Evolutionary conservation across 2,113 vertebrate genomes (phyloP), one percentile per base, ranked within the genome.

Genomic region (Poeciliopsis occidentalis): DNA sequence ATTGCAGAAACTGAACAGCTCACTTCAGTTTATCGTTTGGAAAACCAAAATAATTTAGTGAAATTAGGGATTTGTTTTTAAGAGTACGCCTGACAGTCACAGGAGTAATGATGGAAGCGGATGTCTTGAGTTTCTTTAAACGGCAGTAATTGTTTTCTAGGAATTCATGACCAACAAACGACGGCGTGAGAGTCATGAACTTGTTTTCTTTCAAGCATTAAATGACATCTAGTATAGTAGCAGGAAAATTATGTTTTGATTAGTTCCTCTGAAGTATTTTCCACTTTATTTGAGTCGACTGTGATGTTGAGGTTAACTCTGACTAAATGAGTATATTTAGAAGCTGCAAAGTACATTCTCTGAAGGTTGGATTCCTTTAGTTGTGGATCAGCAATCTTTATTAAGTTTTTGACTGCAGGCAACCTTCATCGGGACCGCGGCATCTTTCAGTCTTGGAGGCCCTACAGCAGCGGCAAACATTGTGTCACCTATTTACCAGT

Each of bases 401-500:
- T 67, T 22, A 71, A 29, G 31, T 19, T 74, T 63, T 64, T 39
- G 5, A 62, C 54, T 30, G 41, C 34, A 73, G 47, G 19, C 12
- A 19, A 3, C 57, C 11, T 11, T 67, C 26, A 57, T 31, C 22
- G 74, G 79, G 84, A 89, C 83, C 88, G 79, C 70, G 54, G 75
- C 30, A 24, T 26, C 68, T 65, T 73, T n/a, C 8, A 41, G 13
- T 26, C 12, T 75, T 68, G 4, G 54, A 79, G 51, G 67, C 32
- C 79, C 29, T 54, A 1, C 34, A 68, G 44, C 73, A 71, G 73
- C 47, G 64, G 41, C 57, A 51, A 78, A 66, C 44, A n/a, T n/a
- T n/a, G n/a, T n/a, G n/a, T n/a, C n/a, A n/a, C n/a, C n/a, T n/a
- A 57, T 68, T 69, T 87, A 84, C 80, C 90, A 93, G 92, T 92